These are phyloP conservation scores for Petrolisthes cinctipes DNA, from an alignment of 2,888 invertebrate genomes.

Conservation along the genomic window DNA sequence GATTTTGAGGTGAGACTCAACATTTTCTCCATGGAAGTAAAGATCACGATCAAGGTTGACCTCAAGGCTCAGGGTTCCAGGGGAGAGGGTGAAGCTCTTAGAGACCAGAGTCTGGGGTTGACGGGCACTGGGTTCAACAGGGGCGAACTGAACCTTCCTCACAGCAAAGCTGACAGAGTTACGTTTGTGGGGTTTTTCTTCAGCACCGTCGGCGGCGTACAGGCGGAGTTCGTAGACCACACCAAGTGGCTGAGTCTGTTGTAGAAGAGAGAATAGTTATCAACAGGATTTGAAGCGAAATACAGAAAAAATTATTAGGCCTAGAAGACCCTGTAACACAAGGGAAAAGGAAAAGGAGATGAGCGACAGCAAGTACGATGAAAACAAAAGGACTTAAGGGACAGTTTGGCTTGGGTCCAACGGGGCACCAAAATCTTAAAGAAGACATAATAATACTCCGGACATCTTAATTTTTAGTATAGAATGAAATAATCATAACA, in stretches of 20 bases:
- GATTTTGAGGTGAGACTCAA: conserved; percentile 84
- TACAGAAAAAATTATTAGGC: neutral
- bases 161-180: conserved; percentile 63
- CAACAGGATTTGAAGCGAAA: neutral
- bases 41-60: conserved; percentile 89
- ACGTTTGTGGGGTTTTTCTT: conserved; percentile 87
- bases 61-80: conserved; percentile 87
- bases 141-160: conserved; percentile 62
- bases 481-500: no score
- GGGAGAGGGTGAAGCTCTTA: conserved; percentile 70
- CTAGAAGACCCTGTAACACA: no score
- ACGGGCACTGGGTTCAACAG: conserved; percentile 79
- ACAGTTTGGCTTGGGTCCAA: neutral
- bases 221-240: conserved; percentile 87
- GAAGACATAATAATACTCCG: no score
- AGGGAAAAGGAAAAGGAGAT: neutral
- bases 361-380: no score
- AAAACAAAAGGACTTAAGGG: neutral
- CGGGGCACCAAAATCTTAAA: neutral
- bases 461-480: no score
- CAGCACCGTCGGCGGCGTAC: conserved; percentile 85
- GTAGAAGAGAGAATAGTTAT: conserved; percentile 2
- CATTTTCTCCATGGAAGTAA: conserved; percentile 91
- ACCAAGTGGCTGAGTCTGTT: conserved; percentile 82
- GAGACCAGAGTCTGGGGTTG: conserved; percentile 91